Evolutionary conservation across 2,797 vertebrate genomes (phyloP), one percentile per base, ranked within the genome.

Genomic region (Arrhamphus sclerolepis): DNA sequence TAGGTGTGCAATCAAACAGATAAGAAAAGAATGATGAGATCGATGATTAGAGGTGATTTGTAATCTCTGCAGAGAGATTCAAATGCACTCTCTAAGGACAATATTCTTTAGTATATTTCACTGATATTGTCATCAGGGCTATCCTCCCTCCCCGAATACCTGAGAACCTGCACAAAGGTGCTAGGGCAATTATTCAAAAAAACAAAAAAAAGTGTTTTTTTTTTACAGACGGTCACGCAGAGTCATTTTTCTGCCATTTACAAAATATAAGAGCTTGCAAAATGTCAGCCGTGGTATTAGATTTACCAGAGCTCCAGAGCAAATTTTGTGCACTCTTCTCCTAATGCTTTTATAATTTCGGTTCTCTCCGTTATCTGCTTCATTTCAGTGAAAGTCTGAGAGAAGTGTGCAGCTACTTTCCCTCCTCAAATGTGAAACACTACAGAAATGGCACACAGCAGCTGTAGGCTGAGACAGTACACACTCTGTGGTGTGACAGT

Each of bases 281-380:
- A 91, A 91, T 86, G 89, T 90, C 90, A 91, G 87, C 79, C 61
- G 51, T 81, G 80, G 83, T 84, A 91, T 89, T 87, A 81, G 78
- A 90, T 89, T n/a, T 83, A 87, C 72, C 66, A 54, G 66, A 78
- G 79, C 44, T 55, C 75, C 81, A 75, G 83, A 89, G 87, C 77
- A 73, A 87, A 89, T 90, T 87, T 83, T 74, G 84, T 80, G 83
- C 84, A 77, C 79, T 85, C 48, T 77, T 80, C 77, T 72, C 80
- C 72, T 71, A 59, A 78, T 59, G 76, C 64, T 73, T 62, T 80
- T 77, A 72, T 82, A 69, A 76, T 80, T 84, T 71, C 46, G 46
- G 54, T 78, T 82, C 67, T 68, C 75, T 62, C 63, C 83, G 70
- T 85, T 75, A 73, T 77, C 74, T 75, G 80, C 73, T 82, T 84